Conservation (phyloP, 2,113 vertebrate genomes). For the Oxyruncus cristatus region DNA sequence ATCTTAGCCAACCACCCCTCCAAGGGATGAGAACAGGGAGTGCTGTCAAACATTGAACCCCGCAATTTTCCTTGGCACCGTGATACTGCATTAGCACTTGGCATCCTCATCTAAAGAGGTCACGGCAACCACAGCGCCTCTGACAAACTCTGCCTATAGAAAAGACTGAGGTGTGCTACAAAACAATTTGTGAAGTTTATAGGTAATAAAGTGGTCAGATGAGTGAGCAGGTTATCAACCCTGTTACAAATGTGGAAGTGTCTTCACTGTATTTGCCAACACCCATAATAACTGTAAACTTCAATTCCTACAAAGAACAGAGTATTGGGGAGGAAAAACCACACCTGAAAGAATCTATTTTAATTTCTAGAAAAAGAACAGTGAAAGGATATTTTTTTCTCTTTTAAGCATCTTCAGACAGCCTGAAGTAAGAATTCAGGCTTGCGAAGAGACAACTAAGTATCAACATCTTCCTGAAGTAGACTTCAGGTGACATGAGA, state of each 20-base stretch:
- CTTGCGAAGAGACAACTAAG: not conserved
- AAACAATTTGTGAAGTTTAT: not conserved
- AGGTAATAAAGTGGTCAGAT: not conserved
- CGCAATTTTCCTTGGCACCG: not conserved
- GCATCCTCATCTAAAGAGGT: not conserved
- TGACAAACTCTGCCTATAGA: not conserved
- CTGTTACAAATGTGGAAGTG: not conserved
- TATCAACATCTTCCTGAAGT: not conserved
- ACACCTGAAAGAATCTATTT: not conserved
- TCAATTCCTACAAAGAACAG: not conserved
- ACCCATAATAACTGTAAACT: not conserved
- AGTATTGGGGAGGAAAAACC: not conserved
- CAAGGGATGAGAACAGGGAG: not conserved
- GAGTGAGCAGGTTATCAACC: not conserved
- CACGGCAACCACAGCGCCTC: accelerated
- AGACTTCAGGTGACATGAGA: not conserved
- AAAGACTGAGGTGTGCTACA: not conserved
- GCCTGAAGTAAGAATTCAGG: not conserved
- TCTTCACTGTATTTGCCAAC: not conserved
- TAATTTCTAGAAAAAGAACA: not conserved
- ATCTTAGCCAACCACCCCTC: not conserved
- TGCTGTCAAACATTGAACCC: not conserved
- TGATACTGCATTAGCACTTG: not conserved
- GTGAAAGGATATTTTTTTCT: not conserved
- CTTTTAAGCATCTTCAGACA: not conserved